Evolutionary conservation across 2,797 vertebrate species (phyloP).

Genomic region (Balearica regulorum): DNA sequence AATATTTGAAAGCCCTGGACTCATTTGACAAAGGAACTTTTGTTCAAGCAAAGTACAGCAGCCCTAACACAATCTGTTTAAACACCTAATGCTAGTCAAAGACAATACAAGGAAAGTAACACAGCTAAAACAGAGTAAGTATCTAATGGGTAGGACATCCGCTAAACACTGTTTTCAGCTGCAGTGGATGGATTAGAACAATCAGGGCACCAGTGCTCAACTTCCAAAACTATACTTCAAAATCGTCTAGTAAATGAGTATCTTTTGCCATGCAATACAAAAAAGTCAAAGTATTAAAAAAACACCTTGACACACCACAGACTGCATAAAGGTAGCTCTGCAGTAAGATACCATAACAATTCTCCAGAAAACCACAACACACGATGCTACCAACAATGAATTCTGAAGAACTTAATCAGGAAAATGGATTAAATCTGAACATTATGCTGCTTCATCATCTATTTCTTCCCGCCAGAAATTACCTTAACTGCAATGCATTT

Average conservation of each 20-base stretch:
- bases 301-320: neutral
- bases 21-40: neutral
- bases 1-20: neutral
- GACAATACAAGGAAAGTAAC: constrained; percentile 25
- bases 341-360: neutral
- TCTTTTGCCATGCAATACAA: neutral
- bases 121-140: neutral
- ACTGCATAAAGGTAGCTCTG: neutral
- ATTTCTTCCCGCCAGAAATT: neutral
- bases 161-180: neutral
- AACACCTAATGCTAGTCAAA: neutral
- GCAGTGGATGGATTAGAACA: neutral
- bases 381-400: neutral
- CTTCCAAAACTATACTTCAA: neutral
- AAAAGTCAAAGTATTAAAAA: neutral
- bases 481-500: neutral
- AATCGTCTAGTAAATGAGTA: accelerated
- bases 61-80: neutral
- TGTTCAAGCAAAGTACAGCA: neutral
- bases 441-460: accelerated
- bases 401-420: neutral
- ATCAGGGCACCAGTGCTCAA: neutral
- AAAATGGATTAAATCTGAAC: neutral
- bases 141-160: neutral
- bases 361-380: neutral